Conservation (phyloP, 2,113 vertebrate genomes). For the Heloderma charlesbogerti region DNA sequence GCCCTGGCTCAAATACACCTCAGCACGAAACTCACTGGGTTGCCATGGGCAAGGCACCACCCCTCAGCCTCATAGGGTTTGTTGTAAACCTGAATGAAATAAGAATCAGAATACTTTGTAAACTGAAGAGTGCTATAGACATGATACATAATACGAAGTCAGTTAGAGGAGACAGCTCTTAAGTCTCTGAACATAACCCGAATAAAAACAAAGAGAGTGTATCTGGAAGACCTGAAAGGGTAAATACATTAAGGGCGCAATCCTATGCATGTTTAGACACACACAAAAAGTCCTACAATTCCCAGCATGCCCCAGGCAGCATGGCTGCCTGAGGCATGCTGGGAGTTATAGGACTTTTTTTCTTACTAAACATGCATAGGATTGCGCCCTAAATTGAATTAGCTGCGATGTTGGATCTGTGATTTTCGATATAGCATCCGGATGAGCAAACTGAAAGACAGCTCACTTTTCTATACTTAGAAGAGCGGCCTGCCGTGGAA, state of each 20-base stretch:
- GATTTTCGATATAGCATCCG: slow-evolving; percentile 1
- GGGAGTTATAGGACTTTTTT: no score
- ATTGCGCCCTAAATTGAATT: background rate
- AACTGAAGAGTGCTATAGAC: background rate
- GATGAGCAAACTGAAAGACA: background rate
- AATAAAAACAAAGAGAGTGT: rapidly evolving
- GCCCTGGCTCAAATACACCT: background rate
- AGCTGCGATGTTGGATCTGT: background rate
- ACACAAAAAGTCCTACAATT: no score
- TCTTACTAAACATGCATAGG: no score
- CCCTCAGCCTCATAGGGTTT: no score
- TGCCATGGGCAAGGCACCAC: background rate
- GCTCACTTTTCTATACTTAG: slow-evolving; percentile 31
- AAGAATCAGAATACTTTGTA: background rate
- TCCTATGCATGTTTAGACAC: no score
- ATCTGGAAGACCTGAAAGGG: background rate
- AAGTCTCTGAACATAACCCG: rapidly evolving
- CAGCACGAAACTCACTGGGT: background rate
- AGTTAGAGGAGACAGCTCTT: background rate
- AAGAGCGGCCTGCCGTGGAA: slow-evolving; percentile 40
- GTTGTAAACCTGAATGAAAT: background rate
- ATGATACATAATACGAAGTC: background rate
- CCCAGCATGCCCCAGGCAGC: no score
- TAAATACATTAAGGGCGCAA: background rate
- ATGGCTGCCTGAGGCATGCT: no score